phyloP scores from a whole-genome alignment of 2,797 vertebrate species.

The Tangara arthus region DNA sequence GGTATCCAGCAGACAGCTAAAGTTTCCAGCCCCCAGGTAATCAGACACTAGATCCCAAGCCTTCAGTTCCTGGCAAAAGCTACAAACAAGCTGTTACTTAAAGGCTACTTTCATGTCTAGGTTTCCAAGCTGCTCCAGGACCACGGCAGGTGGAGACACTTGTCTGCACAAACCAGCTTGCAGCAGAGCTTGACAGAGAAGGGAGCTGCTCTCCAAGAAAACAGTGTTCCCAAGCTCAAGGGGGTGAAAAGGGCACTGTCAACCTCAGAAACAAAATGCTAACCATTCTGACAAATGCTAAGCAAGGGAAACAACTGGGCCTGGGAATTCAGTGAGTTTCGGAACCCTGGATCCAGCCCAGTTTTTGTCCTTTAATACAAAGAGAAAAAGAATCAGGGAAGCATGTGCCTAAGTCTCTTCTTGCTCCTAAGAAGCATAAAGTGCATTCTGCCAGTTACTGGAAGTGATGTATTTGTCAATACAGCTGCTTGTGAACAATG shows the following conservation, averaged over 20 bases:
- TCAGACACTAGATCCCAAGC: constrained; percentile 23
- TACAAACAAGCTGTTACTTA: constrained; percentile 25
- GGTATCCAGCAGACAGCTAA: neutral
- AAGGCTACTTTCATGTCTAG: constrained; percentile 43
- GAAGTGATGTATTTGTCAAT: neutral
- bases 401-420: neutral
- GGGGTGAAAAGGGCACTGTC: neutral
- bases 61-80: constrained; percentile 17
- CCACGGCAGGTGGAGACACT: neutral
- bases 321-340: neutral
- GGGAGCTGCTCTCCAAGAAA: neutral
- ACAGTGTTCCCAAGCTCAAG: neutral
- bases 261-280: neutral
- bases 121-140: neutral
- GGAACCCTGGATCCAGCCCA: neutral
- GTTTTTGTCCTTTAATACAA: neutral
- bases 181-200: neutral
- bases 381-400: neutral
- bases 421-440: neutral
- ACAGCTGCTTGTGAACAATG: neutral
- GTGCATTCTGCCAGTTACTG: neutral
- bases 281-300: neutral
- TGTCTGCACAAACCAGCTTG: neutral
- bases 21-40: constrained; percentile 18
- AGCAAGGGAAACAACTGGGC: neutral